Percentiles rank a stretch among this genome's conserved stretches.
Conservation (phyloP, 2,797 vertebrate genomes). For the Crocodylus rhombifer region DNA sequence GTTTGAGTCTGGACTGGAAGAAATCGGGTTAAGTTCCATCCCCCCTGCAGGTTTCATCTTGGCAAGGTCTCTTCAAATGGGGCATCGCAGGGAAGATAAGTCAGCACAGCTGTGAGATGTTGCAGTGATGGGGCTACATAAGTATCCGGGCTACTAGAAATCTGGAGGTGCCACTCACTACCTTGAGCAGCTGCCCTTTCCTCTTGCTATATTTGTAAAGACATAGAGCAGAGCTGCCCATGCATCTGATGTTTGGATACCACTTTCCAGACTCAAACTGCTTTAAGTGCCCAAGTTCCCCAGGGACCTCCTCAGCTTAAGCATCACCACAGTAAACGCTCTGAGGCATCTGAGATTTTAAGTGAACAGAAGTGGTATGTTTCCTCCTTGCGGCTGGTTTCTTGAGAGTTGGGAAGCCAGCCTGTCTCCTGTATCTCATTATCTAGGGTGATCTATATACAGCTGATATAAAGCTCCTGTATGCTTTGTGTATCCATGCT, state of each 20-base stretch:
- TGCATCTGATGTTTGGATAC: fast-evolving
- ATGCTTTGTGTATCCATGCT: background rate
- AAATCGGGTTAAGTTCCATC: background rate
- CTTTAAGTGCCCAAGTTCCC: fast-evolving
- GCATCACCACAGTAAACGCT: fast-evolving
- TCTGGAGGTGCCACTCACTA: background rate
- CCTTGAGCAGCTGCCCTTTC: background rate
- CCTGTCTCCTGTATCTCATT: fast-evolving
- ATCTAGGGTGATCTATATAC: background rate
- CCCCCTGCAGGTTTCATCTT: background rate
- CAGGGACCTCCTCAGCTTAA: fast-evolving
- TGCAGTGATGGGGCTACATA: background rate
- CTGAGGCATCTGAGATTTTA: background rate
- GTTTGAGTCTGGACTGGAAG: background rate
- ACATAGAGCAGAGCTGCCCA: fast-evolving
- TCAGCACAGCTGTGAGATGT: background rate
- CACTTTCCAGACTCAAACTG: background rate
- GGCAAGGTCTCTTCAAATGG: background rate
- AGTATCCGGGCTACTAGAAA: background rate
- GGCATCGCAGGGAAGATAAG: background rate
- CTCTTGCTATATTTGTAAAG: fast-evolving
- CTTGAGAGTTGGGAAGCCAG: fast-evolving
- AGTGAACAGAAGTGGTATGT: fast-evolving
- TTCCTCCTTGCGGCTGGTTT: background rate
- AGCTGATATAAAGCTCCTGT: fast-evolving